A percentile compares a stretch with the other conserved stretches of the same genome.
phyloP scores from a whole-genome alignment of 64 coral and sea anemone species.

The Dendrophyllia cribrosa region DNA sequence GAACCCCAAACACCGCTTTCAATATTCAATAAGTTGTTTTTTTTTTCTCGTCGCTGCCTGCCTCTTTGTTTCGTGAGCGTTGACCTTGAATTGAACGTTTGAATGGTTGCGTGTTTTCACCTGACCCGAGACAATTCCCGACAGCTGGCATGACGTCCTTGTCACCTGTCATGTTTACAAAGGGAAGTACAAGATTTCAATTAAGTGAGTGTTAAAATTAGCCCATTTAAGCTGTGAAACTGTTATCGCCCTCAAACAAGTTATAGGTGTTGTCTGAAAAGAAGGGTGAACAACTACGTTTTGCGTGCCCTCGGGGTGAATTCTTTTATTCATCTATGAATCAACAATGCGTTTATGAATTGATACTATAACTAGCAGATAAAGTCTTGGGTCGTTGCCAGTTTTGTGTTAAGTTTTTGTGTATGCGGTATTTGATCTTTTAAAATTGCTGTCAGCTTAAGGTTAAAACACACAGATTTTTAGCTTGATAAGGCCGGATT shows the following conservation, averaged over 20 bases:
- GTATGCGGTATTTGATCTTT: background rate
- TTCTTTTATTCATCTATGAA: background rate
- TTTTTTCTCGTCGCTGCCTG: too few relatives aligned
- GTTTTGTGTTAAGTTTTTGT: background rate
- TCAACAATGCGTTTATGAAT: too few relatives aligned
- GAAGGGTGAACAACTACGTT: background rate
- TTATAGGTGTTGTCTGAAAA: background rate
- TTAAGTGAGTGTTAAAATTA: constrained; percentile 62
- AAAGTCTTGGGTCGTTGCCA: constrained; percentile 6
- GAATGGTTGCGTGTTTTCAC: background rate
- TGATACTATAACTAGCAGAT: background rate
- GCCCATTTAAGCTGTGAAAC: constrained; percentile 27
- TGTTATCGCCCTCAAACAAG: constrained; percentile 33
- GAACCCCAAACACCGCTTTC: too few relatives aligned
- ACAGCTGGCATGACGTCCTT: background rate
- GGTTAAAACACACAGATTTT: too few relatives aligned
- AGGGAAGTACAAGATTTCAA: constrained; percentile 21
- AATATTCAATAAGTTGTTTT: too few relatives aligned
- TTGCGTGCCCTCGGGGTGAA: background rate
- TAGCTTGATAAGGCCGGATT: too few relatives aligned
- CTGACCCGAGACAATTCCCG: background rate
- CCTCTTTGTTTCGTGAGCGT: background rate
- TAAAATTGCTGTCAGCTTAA: too few relatives aligned
- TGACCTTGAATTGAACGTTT: background rate
- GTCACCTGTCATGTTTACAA: constrained; percentile 58